A percentile compares a stretch with the other conserved stretches of the same genome.
Conservation (phyloP, 2,888 invertebrate genomes). For the Sialis fuliginosa region DNA sequence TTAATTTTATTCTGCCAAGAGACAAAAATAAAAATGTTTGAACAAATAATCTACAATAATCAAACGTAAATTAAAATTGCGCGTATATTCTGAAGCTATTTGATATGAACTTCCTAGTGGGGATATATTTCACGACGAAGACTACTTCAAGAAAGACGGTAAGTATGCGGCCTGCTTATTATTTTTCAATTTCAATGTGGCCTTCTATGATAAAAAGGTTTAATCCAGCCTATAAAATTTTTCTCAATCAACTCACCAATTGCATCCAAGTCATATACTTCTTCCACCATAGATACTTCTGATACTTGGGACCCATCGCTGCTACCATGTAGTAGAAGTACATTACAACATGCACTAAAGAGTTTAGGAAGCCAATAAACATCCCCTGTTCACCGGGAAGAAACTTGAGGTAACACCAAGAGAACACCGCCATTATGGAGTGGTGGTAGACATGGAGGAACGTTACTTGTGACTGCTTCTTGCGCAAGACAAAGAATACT, state of each 20-base stretch:
- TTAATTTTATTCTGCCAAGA: no score
- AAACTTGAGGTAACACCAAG: constrained; percentile 65
- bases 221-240: background rate
- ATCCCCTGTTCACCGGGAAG: constrained; percentile 45
- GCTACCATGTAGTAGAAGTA: constrained; percentile 32
- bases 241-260: constrained; percentile 15
- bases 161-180: no score
- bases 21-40: no score
- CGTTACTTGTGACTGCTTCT: constrained; percentile 76
- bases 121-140: no score
- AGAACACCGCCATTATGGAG: constrained; percentile 57
- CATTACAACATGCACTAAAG: constrained; percentile 32
- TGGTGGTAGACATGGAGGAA: constrained; percentile 85
- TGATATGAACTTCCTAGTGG: no score
- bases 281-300: constrained; percentile 34
- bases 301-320: constrained; percentile 29
- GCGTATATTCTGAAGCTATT: no score
- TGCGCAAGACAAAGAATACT: constrained; percentile 76
- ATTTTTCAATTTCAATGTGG: no score
- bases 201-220: no score
- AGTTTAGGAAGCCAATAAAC: constrained; percentile 29
- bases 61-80: no score
- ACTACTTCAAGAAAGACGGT: no score
- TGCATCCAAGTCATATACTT: constrained; percentile 33
- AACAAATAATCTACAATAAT: no score